Base-by-base conservation (phyloP, 2,797 vertebrate species). In the Galago senegalensis region DNA sequence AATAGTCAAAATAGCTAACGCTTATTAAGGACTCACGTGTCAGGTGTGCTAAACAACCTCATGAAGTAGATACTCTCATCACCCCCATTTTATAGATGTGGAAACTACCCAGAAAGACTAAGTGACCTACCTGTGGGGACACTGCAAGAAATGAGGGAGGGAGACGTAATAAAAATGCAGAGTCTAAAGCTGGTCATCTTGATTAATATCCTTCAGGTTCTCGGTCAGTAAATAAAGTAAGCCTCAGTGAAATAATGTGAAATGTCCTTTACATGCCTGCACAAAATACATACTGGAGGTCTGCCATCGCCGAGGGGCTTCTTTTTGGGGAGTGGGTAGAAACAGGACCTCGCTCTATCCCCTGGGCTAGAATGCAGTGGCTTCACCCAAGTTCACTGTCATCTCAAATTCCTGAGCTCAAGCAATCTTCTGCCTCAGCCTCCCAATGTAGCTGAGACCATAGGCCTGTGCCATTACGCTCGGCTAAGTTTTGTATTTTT, bases 41-140 rank as follows among this genome's bases (percentile, higher is more conserved):
- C 34, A 37, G 29, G 27, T 75, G 18, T 8, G 34, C 67, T 76
- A 58, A 82, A 23, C 56, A 79, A 1, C 46, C 23, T 18, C 34
- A 3, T 29, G 65, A 87, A 49, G 53, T 73, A 77, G 83, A 61
- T 29, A 40, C 70, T 72, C 0, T 77, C 69, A n/a, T 4, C 27
- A 70, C 23, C 16, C 37, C 17, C 58, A 5, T 60, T 21, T 80
- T 43, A 85, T 20, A 76, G 73, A 82, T 83, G 65, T 76, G 46
- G 84, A 93, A 61, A 63, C 89, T 34, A 23, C 46, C 73, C 73
- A 75, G 61, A 91, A 73, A 94, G 21, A 49, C 46, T 56, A 34
- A 70, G 70, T 89, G 46, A 49, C 10, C 61, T 13, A 63, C 14
- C 21, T 56, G 56, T 18, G 21, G 29, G 72, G 75, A 76, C 11